Percentiles rank a stretch among this genome's conserved stretches.
These are phyloP conservation scores for Gasterosteus nipponicus DNA, from an alignment of 2,113 vertebrate genomes.

Conservation along the genomic window DNA sequence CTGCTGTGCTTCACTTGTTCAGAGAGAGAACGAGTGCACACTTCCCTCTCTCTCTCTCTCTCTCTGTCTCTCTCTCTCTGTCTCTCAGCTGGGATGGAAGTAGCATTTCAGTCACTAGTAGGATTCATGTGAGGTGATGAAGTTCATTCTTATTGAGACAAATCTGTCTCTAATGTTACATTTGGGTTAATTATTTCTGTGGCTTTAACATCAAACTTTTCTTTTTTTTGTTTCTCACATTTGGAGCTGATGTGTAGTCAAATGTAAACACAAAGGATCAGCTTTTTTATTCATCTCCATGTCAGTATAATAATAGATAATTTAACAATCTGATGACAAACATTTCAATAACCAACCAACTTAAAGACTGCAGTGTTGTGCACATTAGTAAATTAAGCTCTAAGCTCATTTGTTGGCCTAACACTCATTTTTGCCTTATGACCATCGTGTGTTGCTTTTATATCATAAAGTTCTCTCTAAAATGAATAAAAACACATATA, in stretches of 20 bases:
- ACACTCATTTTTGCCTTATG: not conserved
- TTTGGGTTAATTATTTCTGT: not conserved
- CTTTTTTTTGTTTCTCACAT: not conserved
- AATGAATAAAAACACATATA: not conserved
- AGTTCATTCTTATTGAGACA: not conserved
- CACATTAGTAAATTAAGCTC: not conserved
- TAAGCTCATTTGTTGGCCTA: not conserved
- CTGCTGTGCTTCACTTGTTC: conserved; percentile 1
- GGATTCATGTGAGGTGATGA: not conserved
- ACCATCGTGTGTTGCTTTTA: not conserved
- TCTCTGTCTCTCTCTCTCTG: not conserved
- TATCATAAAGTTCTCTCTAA: not conserved
- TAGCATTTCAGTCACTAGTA: not conserved
- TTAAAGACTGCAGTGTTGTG: not conserved
- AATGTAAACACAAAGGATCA: not conserved
- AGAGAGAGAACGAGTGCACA: not conserved
- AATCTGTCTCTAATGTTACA: not conserved
- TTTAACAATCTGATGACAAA: not conserved
- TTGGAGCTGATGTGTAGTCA: not conserved
- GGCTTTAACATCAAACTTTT: not conserved
- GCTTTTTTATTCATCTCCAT: not conserved
- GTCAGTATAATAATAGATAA: not conserved
- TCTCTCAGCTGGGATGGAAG: not conserved
- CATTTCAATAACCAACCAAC: not conserved
- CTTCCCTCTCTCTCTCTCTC: not conserved